Evolutionary conservation across 2,888 invertebrate genomes (phyloP).

Genomic region (Nezara viridula): DNA sequence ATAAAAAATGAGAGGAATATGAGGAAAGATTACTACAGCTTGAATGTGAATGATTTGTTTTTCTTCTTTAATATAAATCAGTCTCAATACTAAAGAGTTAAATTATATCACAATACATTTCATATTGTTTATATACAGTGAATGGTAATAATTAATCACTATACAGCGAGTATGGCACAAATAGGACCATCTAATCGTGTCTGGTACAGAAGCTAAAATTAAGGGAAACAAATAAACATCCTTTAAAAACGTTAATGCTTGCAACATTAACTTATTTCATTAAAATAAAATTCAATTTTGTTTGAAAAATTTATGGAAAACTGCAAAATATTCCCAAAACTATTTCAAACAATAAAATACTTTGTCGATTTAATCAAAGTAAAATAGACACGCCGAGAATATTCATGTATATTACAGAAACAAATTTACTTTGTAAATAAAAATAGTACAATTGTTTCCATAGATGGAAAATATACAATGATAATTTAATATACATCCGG

Average conservation of each 20-base stretch:
- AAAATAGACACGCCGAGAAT: background rate
- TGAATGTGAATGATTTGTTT: background rate
- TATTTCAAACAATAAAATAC: background rate
- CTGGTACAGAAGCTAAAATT: background rate
- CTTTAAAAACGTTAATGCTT: conserved; percentile 3
- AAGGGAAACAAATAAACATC: background rate
- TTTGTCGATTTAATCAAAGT: conserved; percentile 4
- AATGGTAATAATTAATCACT: background rate
- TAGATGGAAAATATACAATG: background rate
- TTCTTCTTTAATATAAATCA: background rate
- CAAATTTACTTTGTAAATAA: background rate
- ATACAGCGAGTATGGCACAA: background rate
- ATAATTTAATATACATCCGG: background rate
- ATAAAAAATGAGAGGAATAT: background rate
- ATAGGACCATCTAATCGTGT: conserved; percentile 3
- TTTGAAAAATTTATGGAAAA: background rate
- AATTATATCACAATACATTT: conserved; percentile 45
- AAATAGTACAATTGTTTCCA: background rate
- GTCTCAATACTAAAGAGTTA: conserved; percentile 8
- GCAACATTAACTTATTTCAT: background rate
- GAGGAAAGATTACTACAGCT: background rate
- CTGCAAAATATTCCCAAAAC: background rate
- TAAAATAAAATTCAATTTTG: background rate
- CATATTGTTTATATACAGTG: conserved; percentile 15
- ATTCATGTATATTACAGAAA: background rate